Evolutionary conservation across 2,888 invertebrate species (phyloP), one percentile per base, ranked within the genome.

Genomic region (Plemyria rubiginata): DNA sequence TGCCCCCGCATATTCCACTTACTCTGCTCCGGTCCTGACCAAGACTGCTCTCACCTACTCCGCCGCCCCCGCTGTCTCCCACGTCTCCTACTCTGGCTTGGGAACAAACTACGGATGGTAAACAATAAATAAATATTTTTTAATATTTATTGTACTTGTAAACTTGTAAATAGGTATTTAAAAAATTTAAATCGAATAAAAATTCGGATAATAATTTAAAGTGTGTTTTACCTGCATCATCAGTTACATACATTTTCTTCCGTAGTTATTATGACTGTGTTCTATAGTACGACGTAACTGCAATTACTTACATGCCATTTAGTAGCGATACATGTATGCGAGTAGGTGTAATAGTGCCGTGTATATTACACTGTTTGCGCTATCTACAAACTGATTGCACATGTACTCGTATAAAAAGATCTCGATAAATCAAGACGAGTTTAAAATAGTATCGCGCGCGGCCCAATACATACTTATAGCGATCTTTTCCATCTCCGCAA

Each of bases 71-170:
- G 92, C 93, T 61, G 95, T 95, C 22, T 94, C 95, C 54, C 95
- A 95, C 80, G 94, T 94, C 71, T 87, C 94, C 68, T 96, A 95
- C 90, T 86, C 94, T 65, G 95, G 95, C 60, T 90, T 94, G 52
- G 95, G 88, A 60, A 83, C 84, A 66, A 85, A 80, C 78, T 90
- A 90, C 73, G 90, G 88, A 55, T 90, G 90, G 90, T 90, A 78
- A 82, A 70, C 49, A 61, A 65, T 67, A 48, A 32, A 56, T 66
- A 63, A 67, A 65, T 67, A 66, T 55, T 68, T 66, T 66, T 70
- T 16, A 58, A 62, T 75, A 62, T 71, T 76, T 53, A 71, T 68
- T 65, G 45, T 63, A 63, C 28, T 65, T 66, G 49, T 66, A 55
- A 65, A 59, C 62, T 60, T 72, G 72, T 70, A 69, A 69, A 71